Conservation (phyloP, 1,140 invertebrate species). For the Lithobius niger region DNA sequence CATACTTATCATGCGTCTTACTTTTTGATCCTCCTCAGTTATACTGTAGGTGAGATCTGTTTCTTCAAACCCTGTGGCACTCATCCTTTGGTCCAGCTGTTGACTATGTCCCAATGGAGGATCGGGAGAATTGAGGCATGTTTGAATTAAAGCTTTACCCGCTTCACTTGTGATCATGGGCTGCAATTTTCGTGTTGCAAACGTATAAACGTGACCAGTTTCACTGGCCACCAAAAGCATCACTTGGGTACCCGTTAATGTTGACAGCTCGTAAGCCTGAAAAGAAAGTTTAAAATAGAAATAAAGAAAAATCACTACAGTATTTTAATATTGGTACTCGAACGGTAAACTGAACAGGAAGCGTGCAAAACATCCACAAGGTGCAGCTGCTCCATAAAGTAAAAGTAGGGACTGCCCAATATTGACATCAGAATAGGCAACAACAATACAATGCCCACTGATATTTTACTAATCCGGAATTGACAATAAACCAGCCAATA, state of each 20-base stretch:
- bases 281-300: too few relatives aligned
- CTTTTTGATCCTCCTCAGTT: constrained; percentile 85
- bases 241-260: constrained; percentile 96
- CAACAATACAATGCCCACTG: too few relatives aligned
- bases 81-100: constrained; percentile 78
- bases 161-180: constrained; percentile 99
- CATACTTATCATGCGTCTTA: constrained; percentile 60
- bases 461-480: too few relatives aligned
- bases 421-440: too few relatives aligned
- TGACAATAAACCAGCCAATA: too few relatives aligned
- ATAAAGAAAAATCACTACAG: too few relatives aligned
- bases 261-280: constrained; percentile 97
- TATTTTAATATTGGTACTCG: too few relatives aligned
- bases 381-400: too few relatives aligned
- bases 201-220: constrained; percentile 98
- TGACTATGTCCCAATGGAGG: constrained; percentile 47
- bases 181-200: constrained; percentile 95
- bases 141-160: constrained; percentile 96
- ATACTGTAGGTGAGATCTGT: constrained; percentile 95
- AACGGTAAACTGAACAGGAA: too few relatives aligned
- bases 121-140: constrained; percentile 95
- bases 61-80: constrained; percentile 95
- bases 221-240: constrained; percentile 92
- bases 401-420: too few relatives aligned
- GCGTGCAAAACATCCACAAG: too few relatives aligned